Evolutionary conservation across 2,113 vertebrate genomes (phyloP), one percentile per base, ranked within the genome.

Genomic region (Eolophus roseicapilla): DNA sequence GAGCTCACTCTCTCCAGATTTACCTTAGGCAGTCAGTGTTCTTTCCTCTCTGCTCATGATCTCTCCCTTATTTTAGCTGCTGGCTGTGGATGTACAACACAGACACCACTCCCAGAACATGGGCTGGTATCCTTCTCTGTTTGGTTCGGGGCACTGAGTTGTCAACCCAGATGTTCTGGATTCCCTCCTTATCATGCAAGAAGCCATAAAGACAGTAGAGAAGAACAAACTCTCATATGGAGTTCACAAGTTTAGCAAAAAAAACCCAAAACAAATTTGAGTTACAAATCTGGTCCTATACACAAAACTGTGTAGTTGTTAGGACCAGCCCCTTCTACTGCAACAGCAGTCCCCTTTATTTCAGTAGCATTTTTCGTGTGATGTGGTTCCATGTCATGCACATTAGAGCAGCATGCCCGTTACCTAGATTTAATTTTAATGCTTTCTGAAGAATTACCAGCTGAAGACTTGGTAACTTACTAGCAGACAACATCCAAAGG

Each of bases 391-490:
- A 43, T 10, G 28, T 12, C 76, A 78, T 10, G 5, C 39, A 37
- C 25, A 67, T 47, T 28, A n/a, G n/a, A 85, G 28, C 37, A 39
- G 35, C 82, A 90, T 28, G 37, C 29, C 67, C 39, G 44, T 53
- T 57, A 55, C 49, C 53, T 47, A 44, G 20, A 44, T 82, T 94
- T 90, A 79, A 81, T 62, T 94, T 74, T 47, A 65, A 80, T 35
- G 43, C 27, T 70, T 44, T 82, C 50, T 28, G 86, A 93, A 44
- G 92, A 93, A 94, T 92, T 91, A 90, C 28, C 71, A 82, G 59
- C 65, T 91, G 11, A 25, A 92, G 62, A 49, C 23, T 78, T 55
- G 33, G 7, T n/a, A 49, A 69, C 44, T 17, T 69, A 41, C 6
- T 82, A 64, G 64, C 7, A 5, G 49, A 46, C 50, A 71, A 46